Evolutionary conservation across 2,888 invertebrate genomes (phyloP).

Genomic region (Hedya salicella): DNA sequence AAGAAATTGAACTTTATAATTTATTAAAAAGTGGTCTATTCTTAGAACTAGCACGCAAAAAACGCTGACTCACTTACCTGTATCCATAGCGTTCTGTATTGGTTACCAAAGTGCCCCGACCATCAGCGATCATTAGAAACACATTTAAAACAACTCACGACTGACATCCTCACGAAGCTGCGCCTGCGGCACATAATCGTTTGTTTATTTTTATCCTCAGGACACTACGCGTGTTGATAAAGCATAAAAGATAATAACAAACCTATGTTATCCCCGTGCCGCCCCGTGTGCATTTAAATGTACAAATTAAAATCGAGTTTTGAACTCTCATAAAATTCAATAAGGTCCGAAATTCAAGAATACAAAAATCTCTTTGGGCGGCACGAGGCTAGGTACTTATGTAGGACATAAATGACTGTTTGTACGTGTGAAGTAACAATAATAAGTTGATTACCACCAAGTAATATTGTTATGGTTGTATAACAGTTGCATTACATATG

Average conservation of each 20-base stretch:
- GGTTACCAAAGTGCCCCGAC: not conserved
- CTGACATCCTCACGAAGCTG: constrained; percentile 8
- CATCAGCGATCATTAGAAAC: constrained; percentile 18
- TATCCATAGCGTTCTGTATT: not conserved
- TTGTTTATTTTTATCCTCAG: constrained; percentile 26
- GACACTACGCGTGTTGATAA: constrained; percentile 9
- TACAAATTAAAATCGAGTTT: too few relatives aligned
- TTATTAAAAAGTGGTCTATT: too few relatives aligned
- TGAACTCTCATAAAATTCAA: too few relatives aligned
- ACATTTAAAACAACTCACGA: constrained; percentile 33
- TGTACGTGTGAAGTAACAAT: constrained; percentile 21
- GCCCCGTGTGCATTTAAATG: too few relatives aligned
- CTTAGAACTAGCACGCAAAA: too few relatives aligned
- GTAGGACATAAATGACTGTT: constrained; percentile 9
- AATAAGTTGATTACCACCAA: constrained; percentile 15
- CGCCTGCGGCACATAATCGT: constrained; percentile 20
- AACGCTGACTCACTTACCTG: too few relatives aligned
- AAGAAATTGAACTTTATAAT: too few relatives aligned
- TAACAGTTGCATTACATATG: constrained; percentile 31
- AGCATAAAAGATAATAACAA: constrained; percentile 6
- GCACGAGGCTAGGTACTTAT: constrained; percentile 3
- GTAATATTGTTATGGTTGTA: constrained; percentile 23
- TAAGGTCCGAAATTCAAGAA: too few relatives aligned
- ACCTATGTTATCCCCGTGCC: constrained; percentile 19
- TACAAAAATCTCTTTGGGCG: too few relatives aligned